These are phyloP conservation scores for Halcyon malimbica DNA, from an alignment of 2,113 vertebrate genomes.

Conservation along the genomic window DNA sequence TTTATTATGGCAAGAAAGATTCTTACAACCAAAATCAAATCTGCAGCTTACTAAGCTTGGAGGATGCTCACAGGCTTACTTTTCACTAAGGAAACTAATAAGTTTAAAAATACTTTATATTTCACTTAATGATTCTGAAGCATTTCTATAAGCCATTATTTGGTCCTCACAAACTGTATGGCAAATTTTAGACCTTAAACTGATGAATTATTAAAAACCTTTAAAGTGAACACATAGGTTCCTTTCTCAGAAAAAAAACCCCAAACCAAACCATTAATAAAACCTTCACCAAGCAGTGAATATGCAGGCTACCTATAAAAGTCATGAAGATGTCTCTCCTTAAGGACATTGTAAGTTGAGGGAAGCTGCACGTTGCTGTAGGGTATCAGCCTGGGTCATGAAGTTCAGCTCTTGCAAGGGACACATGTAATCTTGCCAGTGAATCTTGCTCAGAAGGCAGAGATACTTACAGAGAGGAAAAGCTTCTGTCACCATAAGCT, in stretches of 20 bases:
- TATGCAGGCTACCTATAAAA: not conserved
- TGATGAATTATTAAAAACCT: not conserved
- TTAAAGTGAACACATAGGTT: not conserved
- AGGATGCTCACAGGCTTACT: not conserved
- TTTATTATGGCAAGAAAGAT: fast-evolving
- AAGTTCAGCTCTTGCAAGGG: not conserved
- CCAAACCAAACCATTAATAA: not conserved
- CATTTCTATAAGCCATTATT: not conserved
- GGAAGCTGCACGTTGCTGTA: not conserved
- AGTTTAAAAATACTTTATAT: not conserved
- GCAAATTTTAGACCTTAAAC: not conserved
- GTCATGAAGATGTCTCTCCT: not conserved
- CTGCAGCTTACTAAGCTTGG: not conserved
- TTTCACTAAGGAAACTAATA: not conserved
- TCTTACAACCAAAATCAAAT: not conserved
- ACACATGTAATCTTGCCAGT: not conserved
- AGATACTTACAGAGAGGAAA: not conserved
- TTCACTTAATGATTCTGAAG: not conserved
- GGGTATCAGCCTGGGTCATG: not conserved
- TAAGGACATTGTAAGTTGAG: not conserved
- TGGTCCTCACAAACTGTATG: not conserved
- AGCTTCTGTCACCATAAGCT: not conserved
- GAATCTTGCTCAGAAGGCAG: not conserved
- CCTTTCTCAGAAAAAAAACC: not conserved
- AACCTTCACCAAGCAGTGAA: not conserved